Percentiles rank a stretch among this genome's conserved stretches.
These are phyloP conservation scores for Cataglyphis albicans DNA, from an alignment of 2,888 invertebrate genomes.

Conservation along the genomic window DNA sequence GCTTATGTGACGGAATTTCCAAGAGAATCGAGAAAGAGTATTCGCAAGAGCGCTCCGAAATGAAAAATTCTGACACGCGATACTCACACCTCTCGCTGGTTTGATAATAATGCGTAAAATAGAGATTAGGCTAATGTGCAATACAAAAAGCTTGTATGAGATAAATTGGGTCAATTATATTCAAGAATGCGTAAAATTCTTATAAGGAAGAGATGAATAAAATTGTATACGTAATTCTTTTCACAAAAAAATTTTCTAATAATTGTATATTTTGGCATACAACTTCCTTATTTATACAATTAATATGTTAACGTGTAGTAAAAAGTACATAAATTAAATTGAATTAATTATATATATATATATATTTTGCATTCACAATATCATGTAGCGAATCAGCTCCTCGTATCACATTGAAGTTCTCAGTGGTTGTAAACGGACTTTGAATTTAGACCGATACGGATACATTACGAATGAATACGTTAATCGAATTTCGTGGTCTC, in stretches of 20 bases:
- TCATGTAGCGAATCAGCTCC: constrained; percentile 11
- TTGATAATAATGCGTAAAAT: constrained; percentile 37
- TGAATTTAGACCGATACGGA: constrained; percentile 39
- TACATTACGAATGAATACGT: constrained; percentile 43
- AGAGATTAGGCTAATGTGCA: constrained; percentile 9
- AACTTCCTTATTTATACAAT: background rate
- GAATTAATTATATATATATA: background rate
- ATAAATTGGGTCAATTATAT: background rate
- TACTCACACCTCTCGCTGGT: constrained; percentile 5
- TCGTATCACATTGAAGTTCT: constrained; percentile 29
- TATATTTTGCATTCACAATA: background rate
- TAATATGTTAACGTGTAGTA: background rate
- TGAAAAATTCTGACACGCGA: constrained; percentile 50
- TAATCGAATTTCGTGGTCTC: constrained; percentile 50
- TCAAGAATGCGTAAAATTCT: background rate
- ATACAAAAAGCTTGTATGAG: constrained; percentile 1
- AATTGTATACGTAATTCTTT: background rate
- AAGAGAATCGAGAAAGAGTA: constrained; percentile 37
- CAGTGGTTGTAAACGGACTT: constrained; percentile 40
- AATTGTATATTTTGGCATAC: background rate
- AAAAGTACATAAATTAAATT: background rate
- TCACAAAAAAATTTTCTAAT: background rate
- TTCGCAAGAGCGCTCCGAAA: constrained; percentile 32
- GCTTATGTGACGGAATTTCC: constrained; percentile 46
- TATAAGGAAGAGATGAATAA: background rate